A percentile compares a stretch with the other conserved stretches of the same genome.
Conservation (phyloP, 2,113 vertebrate species). For the Gymnarchus niloticus region DNA sequence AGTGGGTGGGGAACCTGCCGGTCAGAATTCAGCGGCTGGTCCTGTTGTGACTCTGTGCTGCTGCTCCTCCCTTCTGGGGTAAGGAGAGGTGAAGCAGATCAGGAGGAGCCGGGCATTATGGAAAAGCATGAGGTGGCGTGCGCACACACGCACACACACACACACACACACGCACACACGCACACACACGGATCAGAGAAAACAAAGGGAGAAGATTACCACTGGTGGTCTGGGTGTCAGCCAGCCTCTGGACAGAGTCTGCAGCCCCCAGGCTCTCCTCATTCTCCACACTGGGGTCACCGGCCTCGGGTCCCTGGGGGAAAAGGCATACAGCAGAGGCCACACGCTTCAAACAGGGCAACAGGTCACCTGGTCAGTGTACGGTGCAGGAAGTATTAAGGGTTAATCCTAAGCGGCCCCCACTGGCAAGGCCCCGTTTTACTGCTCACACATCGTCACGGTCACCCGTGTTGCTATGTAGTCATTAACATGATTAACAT, state of each 20-base stretch:
- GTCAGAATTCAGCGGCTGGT: conserved; percentile 69
- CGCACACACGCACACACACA: conserved; percentile 26
- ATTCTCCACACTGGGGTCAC: conserved; percentile 87
- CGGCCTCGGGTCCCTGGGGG: conserved; percentile 78
- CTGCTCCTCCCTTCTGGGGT: conserved; percentile 56
- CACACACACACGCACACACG: conserved; percentile 36
- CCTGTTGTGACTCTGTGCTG: conserved; percentile 65
- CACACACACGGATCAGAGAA: conserved; percentile 15
- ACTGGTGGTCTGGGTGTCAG: conserved; percentile 79
- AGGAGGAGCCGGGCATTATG: no score
- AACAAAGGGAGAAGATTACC: conserved; percentile 61
- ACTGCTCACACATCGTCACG: no score
- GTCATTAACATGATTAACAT: not conserved
- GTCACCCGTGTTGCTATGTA: not conserved
- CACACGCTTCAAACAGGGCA: not conserved
- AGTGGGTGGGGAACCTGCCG: conserved; percentile 72
- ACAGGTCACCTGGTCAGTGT: no score
- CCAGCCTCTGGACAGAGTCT: conserved; percentile 82
- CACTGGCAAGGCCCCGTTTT: no score
- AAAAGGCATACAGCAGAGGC: not conserved
- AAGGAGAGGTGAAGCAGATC: no score
- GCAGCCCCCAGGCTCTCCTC: conserved; percentile 87
- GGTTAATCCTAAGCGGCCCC: no score
- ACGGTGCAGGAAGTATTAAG: no score
- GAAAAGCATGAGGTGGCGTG: not conserved